phyloP scores from a whole-genome alignment of 2,113 vertebrate genomes.

The Epinephelus cyanopodus region DNA sequence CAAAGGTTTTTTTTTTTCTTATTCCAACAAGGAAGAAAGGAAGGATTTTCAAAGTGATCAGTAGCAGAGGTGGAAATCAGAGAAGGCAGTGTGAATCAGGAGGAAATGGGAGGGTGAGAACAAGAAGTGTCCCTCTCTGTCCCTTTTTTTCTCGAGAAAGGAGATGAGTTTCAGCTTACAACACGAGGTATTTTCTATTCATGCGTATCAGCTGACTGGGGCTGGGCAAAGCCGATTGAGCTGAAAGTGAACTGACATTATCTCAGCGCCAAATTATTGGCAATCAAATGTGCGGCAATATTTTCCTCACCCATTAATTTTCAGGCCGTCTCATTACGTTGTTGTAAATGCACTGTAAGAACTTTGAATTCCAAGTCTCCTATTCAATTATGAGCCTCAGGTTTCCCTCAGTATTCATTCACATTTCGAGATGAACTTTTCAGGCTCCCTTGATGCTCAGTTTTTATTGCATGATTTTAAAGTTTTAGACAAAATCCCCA shows the following conservation, averaged over 20 bases:
- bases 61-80: conserved; percentile 34
- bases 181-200: background rate
- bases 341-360: background rate
- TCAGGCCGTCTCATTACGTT: background rate
- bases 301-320: conserved; percentile 20
- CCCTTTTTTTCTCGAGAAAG: background rate
- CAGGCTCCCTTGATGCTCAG: background rate
- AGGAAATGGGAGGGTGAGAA: conserved; percentile 1
- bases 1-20: background rate
- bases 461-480: background rate
- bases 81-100: background rate
- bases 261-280: conserved; percentile 13
- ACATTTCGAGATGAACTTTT: background rate
- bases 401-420: background rate
- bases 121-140: conserved; percentile 1
- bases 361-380: background rate
- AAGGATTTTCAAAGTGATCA: background rate
- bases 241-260: conserved; percentile 39
- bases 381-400: background rate
- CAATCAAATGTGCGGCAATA: conserved; percentile 10
- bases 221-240: conserved; percentile 18
- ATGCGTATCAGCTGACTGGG: conserved; percentile 14
- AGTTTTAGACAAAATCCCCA: background rate
- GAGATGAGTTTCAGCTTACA: conserved; percentile 12
- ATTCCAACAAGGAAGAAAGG: background rate